Base-by-base conservation (phyloP, 2,797 vertebrate species). In the Selene dorsalis region DNA sequence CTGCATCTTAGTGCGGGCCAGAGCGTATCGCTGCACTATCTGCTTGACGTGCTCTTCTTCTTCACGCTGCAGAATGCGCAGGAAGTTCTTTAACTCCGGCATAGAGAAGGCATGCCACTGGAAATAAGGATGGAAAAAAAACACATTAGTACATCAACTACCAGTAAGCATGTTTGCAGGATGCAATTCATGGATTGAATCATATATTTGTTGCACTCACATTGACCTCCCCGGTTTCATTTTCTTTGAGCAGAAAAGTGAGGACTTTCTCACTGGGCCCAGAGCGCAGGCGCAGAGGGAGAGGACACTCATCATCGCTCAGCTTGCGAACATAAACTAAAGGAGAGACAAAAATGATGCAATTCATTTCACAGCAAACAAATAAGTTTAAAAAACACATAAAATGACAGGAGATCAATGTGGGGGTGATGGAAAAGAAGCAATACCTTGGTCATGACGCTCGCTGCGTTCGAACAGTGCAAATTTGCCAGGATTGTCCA, bases 401-500 rank as follows among this genome's bases (percentile, higher is more conserved):
- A 57, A 53, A 2, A 7, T 30, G 12, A 6, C 16, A 52, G 8
- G 16, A 35, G 24, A 10, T 32, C 0, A 24, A 59, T 12, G 48
- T 28, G 13, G 22, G 13, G n/a, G 16, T 0, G 3, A 11, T 14
- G 0, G 32, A 47, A 48, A 3, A 3, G 12, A 3, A 45, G 32
- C 0, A 61, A 58, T 92, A 99, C 98, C 97, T 94, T 99, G 97
- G 22, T 96, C 95, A 6, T 97, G 96, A 30, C 96, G 96, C 87
- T 99, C 97, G 0, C 95, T 96, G 79, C 96, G 95, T 88, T 99
- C 97, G 30, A 97, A 99, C 84, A 99, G 94, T 4, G 98, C 97
- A 7, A 98, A 99, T 86, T 99, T 99, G 61, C 94, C 96, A 2
- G 98, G 97, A 73, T 98, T 97, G 92, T 99, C 98, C 1, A 98